A percentile compares a stretch with the other conserved stretches of the same genome.
phyloP scores from a whole-genome alignment of 2,113 vertebrate genomes.

The Leptosomus discolor region DNA sequence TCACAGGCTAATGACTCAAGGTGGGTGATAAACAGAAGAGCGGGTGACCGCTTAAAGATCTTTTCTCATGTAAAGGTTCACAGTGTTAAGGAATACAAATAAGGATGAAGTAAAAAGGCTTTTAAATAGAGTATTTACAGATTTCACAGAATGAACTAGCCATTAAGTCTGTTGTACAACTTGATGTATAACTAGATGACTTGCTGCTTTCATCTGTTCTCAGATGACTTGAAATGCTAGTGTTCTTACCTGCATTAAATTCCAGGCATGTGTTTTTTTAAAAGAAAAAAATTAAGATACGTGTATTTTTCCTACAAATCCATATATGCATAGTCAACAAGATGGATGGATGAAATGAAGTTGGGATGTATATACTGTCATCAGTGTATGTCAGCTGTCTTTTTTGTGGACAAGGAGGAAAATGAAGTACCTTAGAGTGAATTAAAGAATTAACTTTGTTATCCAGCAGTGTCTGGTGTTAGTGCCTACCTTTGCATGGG shows the following conservation, averaged over 20 bases:
- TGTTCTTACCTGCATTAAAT: background rate
- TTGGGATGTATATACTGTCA: background rate
- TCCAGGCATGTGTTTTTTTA: background rate
- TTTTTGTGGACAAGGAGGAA: background rate
- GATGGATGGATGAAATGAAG: background rate
- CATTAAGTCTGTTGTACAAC: background rate
- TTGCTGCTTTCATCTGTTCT: background rate
- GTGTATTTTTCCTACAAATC: background rate
- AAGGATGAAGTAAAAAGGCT: background rate
- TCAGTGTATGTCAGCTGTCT: background rate
- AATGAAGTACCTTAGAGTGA: background rate
- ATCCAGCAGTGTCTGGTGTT: background rate
- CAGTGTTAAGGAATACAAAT: background rate
- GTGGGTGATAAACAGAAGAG: constrained; percentile 27
- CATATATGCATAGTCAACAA: background rate
- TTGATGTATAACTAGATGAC: background rate
- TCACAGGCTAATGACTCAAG: constrained; percentile 46
- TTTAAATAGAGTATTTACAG: background rate
- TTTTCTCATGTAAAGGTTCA: constrained; percentile 11
- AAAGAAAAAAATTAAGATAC: background rate
- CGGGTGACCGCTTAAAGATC: constrained; percentile 19
- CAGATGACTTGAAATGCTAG: background rate
- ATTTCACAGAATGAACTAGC: background rate
- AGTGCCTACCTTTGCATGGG: background rate
- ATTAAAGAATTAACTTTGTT: background rate